Evolutionary conservation across 2,888 invertebrate genomes (phyloP).

Genomic region (Phalera bucephala): DNA sequence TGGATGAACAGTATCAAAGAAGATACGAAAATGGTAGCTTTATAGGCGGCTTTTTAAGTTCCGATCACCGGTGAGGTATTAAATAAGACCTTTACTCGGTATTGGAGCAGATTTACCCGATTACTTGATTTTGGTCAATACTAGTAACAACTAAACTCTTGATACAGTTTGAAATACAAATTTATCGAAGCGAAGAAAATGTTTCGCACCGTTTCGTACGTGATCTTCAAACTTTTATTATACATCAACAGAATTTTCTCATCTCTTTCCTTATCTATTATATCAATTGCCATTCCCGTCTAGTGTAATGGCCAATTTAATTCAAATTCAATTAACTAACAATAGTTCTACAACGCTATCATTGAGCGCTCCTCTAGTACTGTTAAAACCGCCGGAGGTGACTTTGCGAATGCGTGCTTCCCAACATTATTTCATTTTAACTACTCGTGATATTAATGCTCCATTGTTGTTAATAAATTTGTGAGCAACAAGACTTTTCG

Average conservation of each 20-base stretch:
- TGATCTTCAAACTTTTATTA: background rate
- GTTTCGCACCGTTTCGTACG: background rate
- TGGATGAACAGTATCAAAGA: too few relatives aligned
- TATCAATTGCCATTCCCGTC: too few relatives aligned
- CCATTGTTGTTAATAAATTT: conserved; percentile 46
- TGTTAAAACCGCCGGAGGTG: background rate
- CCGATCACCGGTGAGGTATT: too few relatives aligned
- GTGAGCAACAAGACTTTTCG: conserved; percentile 27
- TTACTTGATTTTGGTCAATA: too few relatives aligned
- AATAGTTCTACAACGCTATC: background rate
- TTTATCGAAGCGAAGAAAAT: too few relatives aligned
- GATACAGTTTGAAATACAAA: too few relatives aligned
- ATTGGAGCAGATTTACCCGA: too few relatives aligned
- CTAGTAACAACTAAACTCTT: too few relatives aligned
- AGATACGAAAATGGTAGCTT: too few relatives aligned
- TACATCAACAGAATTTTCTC: background rate
- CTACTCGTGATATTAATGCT: conserved; percentile 36
- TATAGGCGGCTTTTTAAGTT: too few relatives aligned
- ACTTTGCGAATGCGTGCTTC: conserved; percentile 44
- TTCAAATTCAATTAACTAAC: conserved; percentile 1
- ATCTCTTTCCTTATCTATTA: background rate
- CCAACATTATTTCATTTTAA: conserved; percentile 57
- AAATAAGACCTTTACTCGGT: too few relatives aligned
- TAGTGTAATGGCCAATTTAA: conserved; percentile 1
- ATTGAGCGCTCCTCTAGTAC: background rate